Evolutionary conservation across 1,140 invertebrate species (phyloP), one percentile per base, ranked within the genome.

Genomic region (Bombus waltoni): DNA sequence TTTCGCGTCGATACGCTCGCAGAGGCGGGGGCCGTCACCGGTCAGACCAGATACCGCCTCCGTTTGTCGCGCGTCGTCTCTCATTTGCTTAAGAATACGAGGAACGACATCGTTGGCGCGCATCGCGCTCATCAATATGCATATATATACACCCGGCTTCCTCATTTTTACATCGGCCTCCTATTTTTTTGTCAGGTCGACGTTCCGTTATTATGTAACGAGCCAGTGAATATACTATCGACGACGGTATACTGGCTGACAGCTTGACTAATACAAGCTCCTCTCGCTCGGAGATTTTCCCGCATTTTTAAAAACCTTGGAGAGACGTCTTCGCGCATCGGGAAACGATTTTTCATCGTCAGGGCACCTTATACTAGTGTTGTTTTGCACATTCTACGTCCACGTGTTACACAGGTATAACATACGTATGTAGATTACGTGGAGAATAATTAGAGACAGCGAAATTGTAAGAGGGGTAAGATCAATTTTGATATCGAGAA

Each of bases 61-160:
- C 62, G 77, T 53, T n/a, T 62, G 73, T 62, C 85, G 77, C 53
- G 42, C 77, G 18, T 53, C 47, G 47, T 53, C 47, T 53, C 89
- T 93, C 92, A 92, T 94, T 94, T 94, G 90, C 83, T 91, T 93
- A 91, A 94, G 90, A 94, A 94, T 94, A 93, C 90, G 90, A 92
- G 91, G 88, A 94, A 93, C 93, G 92, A 92, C 91, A 88, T 75
- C 66, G 93, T 93, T 89, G 87, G 84, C 18, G 32, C 13, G 13
- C 47, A 53, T 53, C 35, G 32, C 32, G 59, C 35, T 53, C 47
- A 22, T 53, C 47, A 53, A 38, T n/a, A 35, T 22, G 28, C 68
- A 38, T 40, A 5, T 11, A 22, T 40, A 10, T 40, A 40, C 68
- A 10, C 6, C 15, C 35, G 68, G 38, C 83, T 87, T 92, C 83